Conservation (phyloP, 2,797 vertebrate genomes). For the Eulemur rubriventer region DNA sequence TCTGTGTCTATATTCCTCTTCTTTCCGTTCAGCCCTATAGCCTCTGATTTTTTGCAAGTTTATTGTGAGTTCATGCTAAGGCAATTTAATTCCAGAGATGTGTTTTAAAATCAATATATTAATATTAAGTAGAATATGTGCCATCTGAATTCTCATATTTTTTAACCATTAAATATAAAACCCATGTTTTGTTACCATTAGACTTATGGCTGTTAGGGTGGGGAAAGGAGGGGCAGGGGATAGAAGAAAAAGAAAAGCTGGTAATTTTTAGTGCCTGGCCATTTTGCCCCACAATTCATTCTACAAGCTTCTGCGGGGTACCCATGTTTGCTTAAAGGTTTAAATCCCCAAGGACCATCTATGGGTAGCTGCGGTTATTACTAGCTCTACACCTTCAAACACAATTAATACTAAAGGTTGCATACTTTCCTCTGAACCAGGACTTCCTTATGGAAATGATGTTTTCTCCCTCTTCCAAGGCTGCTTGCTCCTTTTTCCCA, state of each 20-base stretch:
- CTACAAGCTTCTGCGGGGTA: background rate
- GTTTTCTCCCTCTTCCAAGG: background rate
- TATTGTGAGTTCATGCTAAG: background rate
- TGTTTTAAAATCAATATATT: background rate
- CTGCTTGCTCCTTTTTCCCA: background rate
- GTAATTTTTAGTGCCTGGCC: background rate
- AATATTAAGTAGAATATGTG: background rate
- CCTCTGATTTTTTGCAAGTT: background rate
- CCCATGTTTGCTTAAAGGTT: background rate
- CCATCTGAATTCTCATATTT: background rate
- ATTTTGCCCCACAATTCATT: background rate
- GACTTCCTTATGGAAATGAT: background rate
- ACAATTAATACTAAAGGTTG: background rate
- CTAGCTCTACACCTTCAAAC: background rate
- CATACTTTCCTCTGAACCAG: background rate
- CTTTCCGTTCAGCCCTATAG: background rate
- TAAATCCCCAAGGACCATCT: background rate
- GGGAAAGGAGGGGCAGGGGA: too few relatives aligned
- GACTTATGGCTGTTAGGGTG: background rate
- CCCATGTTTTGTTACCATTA: background rate
- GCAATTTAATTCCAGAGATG: background rate
- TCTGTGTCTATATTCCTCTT: background rate
- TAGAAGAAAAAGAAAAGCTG: background rate
- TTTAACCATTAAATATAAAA: background rate
- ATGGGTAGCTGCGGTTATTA: background rate